phyloP scores from a whole-genome alignment of 2,113 vertebrate genomes.

The Pseudopipra pipra region DNA sequence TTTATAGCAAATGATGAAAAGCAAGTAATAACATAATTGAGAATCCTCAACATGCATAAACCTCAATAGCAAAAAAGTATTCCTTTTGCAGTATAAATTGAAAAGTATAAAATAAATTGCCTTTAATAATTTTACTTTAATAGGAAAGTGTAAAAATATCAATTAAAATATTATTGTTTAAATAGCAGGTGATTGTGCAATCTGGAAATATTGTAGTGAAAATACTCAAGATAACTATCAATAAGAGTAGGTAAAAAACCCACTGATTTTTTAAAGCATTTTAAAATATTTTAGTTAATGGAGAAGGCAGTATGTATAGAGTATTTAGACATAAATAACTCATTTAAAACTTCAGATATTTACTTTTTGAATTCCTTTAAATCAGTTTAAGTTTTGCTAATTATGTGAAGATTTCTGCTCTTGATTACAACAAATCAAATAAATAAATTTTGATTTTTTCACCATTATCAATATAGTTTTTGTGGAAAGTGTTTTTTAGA shows the following conservation, averaged over 20 bases:
- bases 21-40: not conserved
- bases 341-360: not conserved
- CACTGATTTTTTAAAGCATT: not conserved
- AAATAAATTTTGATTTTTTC: not conserved
- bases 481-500: not conserved
- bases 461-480: not conserved
- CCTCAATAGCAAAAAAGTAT: not conserved
- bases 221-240: not conserved
- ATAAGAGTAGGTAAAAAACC: accelerated
- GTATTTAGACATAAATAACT: not conserved
- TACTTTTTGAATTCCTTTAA: not conserved
- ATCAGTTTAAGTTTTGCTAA: not conserved
- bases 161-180: not conserved
- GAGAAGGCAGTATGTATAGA: not conserved
- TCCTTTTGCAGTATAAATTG: not conserved
- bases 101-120: not conserved
- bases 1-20: not conserved
- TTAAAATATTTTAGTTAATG: not conserved
- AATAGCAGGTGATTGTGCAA: not conserved
- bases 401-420: not conserved
- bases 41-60: not conserved
- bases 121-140: not conserved
- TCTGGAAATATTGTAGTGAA: not conserved
- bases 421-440: not conserved
- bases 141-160: not conserved